Evolutionary conservation across 2,888 invertebrate genomes (phyloP).

Genomic region (Nasonia oneida): DNA sequence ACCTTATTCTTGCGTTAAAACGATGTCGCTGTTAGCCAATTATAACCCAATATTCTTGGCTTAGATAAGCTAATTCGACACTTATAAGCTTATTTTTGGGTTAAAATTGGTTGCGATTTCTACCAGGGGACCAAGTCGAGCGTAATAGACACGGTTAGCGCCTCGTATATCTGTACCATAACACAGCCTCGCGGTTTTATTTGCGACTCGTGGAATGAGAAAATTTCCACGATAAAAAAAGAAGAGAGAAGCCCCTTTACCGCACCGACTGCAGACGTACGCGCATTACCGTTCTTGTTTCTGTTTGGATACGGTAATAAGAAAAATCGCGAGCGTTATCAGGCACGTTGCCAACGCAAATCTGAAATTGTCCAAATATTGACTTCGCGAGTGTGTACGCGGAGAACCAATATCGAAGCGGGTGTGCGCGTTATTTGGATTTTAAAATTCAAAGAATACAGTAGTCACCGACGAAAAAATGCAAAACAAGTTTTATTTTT

Average conservation of each 20-base stretch:
- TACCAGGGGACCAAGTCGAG: neutral
- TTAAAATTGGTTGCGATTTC: too few relatives aligned
- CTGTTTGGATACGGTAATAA: neutral
- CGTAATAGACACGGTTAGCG: neutral
- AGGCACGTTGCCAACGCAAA: conserved; percentile 33
- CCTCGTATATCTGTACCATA: neutral
- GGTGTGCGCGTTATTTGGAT: neutral
- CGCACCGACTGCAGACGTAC: neutral
- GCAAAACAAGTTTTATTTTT: too few relatives aligned
- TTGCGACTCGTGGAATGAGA: neutral
- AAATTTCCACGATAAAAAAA: neutral
- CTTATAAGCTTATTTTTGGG: too few relatives aligned
- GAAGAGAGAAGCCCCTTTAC: neutral
- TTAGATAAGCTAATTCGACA: too few relatives aligned
- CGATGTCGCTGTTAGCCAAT: too few relatives aligned
- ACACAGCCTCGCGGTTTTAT: neutral
- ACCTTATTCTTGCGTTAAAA: too few relatives aligned
- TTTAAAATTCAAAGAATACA: too few relatives aligned
- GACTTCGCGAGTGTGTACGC: neutral
- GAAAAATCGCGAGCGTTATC: neutral
- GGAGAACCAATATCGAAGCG: neutral
- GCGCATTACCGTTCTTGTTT: neutral
- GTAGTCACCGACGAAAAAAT: too few relatives aligned
- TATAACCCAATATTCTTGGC: too few relatives aligned
- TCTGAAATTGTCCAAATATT: conserved; percentile 13